Conservation (phyloP, 2,888 invertebrate species). For the Conops quadrifasciatus region DNA sequence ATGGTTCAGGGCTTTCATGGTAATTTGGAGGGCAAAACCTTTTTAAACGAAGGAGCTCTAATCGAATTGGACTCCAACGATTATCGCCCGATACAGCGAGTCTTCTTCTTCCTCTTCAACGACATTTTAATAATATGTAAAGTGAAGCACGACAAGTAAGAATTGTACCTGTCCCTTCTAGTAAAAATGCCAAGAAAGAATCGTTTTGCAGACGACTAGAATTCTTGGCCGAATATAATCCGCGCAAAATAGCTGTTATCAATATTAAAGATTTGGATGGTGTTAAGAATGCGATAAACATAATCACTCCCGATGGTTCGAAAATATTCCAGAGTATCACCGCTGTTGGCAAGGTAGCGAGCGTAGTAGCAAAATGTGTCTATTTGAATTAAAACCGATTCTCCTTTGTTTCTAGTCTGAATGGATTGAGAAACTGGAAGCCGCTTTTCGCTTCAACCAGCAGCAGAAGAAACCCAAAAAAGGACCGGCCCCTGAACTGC, state of each 20-base stretch:
- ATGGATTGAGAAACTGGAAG: constrained; percentile 93
- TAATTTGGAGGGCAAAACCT: constrained; percentile 66
- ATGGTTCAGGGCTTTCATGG: constrained; percentile 76
- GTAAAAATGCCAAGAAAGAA: too few species aligned
- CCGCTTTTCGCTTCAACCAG: constrained; percentile 83
- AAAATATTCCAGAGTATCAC: constrained; percentile 91
- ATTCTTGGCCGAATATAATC: constrained; percentile 62
- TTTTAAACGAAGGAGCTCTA: constrained; percentile 92
- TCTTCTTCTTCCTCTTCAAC: constrained; percentile 91
- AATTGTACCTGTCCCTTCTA: too few species aligned
- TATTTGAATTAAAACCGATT: neutral
- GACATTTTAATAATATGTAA: constrained; percentile 91
- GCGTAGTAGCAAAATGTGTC: neutral
- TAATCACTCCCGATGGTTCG: constrained; percentile 92
- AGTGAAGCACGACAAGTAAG: constrained; percentile 67
- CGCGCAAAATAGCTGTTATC: constrained; percentile 88
- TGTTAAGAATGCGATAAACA: constrained; percentile 92
- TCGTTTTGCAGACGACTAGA: constrained; percentile 59
- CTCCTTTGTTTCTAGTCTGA: constrained; percentile 73
- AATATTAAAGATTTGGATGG: constrained; percentile 91
- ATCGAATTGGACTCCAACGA: constrained; percentile 89
- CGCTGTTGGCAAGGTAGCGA: constrained; percentile 68
- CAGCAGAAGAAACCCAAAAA: constrained; percentile 64
- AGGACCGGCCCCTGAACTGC: constrained; percentile 66
- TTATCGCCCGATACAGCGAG: constrained; percentile 84